Evolutionary conservation across 2,797 vertebrate genomes (phyloP), one percentile per base, ranked within the genome.

Genomic region (Phalloptychus januarius): DNA sequence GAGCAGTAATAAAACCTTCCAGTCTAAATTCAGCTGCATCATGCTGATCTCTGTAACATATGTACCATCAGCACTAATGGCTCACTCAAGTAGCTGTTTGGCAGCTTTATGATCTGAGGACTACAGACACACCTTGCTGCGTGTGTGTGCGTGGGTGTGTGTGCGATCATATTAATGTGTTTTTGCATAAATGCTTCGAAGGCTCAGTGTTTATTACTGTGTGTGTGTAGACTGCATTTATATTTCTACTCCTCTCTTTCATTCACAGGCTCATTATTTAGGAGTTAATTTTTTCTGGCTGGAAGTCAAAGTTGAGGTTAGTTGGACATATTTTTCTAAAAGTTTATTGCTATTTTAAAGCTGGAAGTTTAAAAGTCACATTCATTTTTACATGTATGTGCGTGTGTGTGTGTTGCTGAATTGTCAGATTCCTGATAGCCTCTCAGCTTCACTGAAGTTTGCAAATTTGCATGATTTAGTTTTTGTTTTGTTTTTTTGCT

Each of bases 1-100:
- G 67, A 44, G 71, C 80, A 76, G 75, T 87, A 75, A 89, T 79
- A 74, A 20, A 79, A 81, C 87, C 65, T 85, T 89, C 56, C 58
- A 33, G 23, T 81, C 74, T 85, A 84, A 86, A 89, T 80, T 78
- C 72, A 23, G 87, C 77, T 63, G 69, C 85, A 85, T 83, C 61
- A 46, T 79, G 71, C 61, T 82, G 80, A 93, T 91, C 80, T 79
- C 83, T 91, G 76, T 78, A 89, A 91, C 92, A 92, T 90, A 77
- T 90, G 92, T 78, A 67, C 61, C 84, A 82, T 85, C 81, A 85
- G 82, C 84, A 48, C 83, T 92, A 91, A 92, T 91, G 87, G 92
- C 77, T 85, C 82, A 91, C 72, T 87, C 74, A 88, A 85, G 86
- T 72, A 85, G 79, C 85, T 86, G 87, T 86, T 80, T 85, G 89